phyloP scores from a whole-genome alignment of 1,140 invertebrate genomes.

The Pseudoatta argentina region DNA sequence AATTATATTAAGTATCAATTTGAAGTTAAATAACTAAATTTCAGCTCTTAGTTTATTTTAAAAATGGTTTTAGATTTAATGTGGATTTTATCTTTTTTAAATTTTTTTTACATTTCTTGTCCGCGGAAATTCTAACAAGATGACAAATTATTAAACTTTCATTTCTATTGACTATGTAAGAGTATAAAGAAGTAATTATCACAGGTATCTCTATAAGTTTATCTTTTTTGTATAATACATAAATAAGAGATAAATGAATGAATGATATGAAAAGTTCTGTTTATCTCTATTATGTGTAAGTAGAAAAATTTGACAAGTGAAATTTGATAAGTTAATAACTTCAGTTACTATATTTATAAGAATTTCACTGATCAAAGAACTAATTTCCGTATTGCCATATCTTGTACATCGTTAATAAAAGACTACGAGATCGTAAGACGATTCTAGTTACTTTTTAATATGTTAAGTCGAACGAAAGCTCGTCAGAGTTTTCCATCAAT shows the following conservation, averaged over 20 bases:
- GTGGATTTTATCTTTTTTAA: not conserved
- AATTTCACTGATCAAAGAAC: not conserved
- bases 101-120: not conserved
- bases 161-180: not conserved
- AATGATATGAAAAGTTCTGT: not conserved
- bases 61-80: not conserved
- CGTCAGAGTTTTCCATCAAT: not conserved
- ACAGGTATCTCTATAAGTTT: not conserved
- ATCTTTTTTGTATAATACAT: not conserved
- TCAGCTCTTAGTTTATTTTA: not conserved
- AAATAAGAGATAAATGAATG: not conserved
- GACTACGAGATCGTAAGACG: not conserved
- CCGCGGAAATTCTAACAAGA: not conserved
- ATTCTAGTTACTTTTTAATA: not conserved
- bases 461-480: not conserved
- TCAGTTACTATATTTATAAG: slow-evolving; percentile 5
- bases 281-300: not conserved
- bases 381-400: not conserved
- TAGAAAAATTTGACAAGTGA: not conserved
- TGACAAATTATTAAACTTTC: not conserved
- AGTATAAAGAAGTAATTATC: slow-evolving; percentile 13
- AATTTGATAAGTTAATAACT: not conserved
- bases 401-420: not conserved
- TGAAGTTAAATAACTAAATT: not conserved
- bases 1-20: slow-evolving; percentile 10